Conservation (phyloP, 2,888 invertebrate genomes). For the Erynnis tages region DNA sequence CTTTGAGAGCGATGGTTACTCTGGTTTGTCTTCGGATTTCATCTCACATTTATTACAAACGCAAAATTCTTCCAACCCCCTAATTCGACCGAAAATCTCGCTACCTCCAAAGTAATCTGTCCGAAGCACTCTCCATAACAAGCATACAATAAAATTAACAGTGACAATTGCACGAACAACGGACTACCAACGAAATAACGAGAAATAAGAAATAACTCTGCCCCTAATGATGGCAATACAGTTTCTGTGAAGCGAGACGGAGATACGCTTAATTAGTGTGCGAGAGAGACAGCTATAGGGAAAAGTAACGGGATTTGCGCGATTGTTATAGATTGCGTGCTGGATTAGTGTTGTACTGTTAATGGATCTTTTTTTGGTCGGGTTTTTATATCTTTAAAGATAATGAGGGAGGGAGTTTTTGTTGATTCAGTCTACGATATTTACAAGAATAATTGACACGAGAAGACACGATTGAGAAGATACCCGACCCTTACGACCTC, state of each 20-base stretch:
- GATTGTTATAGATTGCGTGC: slow-evolving; percentile 12
- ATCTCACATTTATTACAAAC: too few relatives aligned
- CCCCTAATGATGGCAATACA: slow-evolving; percentile 24
- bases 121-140: background rate
- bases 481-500: too few relatives aligned
- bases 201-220: slow-evolving; percentile 12
- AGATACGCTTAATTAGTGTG: slow-evolving; percentile 1
- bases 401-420: background rate
- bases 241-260: slow-evolving; percentile 15
- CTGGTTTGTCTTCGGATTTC: too few relatives aligned
- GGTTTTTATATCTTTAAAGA: background rate
- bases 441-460: too few relatives aligned
- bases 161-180: slow-evolving; percentile 11
- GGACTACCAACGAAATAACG: slow-evolving; percentile 11
- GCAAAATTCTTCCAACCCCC: background rate
- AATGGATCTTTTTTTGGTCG: background rate
- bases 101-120: background rate
- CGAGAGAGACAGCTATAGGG: background rate
- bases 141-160: slow-evolving; percentile 1
- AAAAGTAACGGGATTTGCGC: background rate
- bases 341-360: slow-evolving; percentile 15
- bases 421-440: too few relatives aligned
- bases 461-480: too few relatives aligned
- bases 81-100: background rate
- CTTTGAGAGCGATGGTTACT: too few relatives aligned